Base-by-base conservation (phyloP, 2,113 vertebrate genomes). In the Nesogale talazaci region DNA sequence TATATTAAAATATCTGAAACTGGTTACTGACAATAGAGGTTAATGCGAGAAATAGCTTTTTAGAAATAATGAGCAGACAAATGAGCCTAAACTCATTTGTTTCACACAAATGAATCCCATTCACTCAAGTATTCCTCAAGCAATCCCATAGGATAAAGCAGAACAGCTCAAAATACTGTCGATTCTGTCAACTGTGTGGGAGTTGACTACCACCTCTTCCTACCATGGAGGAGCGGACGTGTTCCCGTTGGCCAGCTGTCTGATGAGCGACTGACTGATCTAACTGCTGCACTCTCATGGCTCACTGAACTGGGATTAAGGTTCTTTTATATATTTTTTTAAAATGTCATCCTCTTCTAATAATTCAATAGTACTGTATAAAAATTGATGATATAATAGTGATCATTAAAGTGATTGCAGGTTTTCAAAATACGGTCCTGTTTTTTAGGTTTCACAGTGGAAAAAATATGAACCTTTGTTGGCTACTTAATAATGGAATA, bases 81-180 rank as follows among this genome's bases (percentile, higher is more conserved):
- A 82, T 85, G 78, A 92, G 82, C 2, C 67, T 78, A 87, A 57
- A 93, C 59, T 14, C 61, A 92, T 94, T 94, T 93, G 56, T 25
- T 92, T 81, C 56, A 36, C 83, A 0, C 80, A 29, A 15, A 69
- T 7, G 4, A 69, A 69, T 4, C 11, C 29, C 29, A 25, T 65
- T 27, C 9, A 65, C 25, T 65, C 63, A 65, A 67, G 10, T 67
- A 11, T 31, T 12, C 31, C 65, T 63, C 27, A 6, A 31, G 29
- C 23, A 25, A 63, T 23, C 65, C 29, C 31, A 14, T 67, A 4
- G 9, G 10, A 67, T 3, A 31, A 15, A 67, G 65, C 3, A 67
- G 65, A 67, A 67, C 8, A 31, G 65, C 29, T 29, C 10, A 11
- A 67, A 14, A 31, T 17, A 16, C 3, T 67, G 29, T 31, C 65